These are phyloP conservation scores for Pipra filicauda DNA, from an alignment of 2,113 vertebrate species.

Conservation along the genomic window DNA sequence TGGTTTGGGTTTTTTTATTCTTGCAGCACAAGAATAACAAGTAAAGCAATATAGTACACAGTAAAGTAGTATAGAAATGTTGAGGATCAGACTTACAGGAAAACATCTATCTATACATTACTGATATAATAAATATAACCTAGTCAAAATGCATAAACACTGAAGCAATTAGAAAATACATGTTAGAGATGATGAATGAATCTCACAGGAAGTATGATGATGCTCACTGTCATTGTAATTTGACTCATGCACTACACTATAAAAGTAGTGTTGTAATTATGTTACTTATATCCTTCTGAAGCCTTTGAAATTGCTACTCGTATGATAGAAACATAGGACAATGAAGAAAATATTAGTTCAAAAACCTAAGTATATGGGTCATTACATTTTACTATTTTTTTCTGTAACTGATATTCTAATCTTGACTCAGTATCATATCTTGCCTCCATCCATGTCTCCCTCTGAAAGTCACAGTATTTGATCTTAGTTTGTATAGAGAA, in stretches of 20 bases:
- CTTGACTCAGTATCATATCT: neutral
- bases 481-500: neutral
- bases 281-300: neutral
- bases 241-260: neutral
- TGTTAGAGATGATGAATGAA: neutral
- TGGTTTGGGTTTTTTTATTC: neutral
- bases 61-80: neutral
- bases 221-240: neutral
- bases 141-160: neutral
- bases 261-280: neutral
- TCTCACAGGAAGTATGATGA: neutral
- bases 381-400: neutral
- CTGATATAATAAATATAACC: neutral
- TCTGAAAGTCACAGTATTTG: neutral
- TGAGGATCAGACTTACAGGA: neutral
- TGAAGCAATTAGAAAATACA: neutral
- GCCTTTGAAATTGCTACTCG: accelerated
- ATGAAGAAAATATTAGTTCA: neutral
- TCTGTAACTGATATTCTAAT: neutral
- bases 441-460: neutral
- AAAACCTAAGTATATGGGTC: neutral
- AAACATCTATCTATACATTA: neutral
- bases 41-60: neutral
- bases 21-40: too few species aligned
- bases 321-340: neutral